Evolutionary conservation across 2,888 invertebrate species (phyloP).

Genomic region (Chydorus sphaericus): DNA sequence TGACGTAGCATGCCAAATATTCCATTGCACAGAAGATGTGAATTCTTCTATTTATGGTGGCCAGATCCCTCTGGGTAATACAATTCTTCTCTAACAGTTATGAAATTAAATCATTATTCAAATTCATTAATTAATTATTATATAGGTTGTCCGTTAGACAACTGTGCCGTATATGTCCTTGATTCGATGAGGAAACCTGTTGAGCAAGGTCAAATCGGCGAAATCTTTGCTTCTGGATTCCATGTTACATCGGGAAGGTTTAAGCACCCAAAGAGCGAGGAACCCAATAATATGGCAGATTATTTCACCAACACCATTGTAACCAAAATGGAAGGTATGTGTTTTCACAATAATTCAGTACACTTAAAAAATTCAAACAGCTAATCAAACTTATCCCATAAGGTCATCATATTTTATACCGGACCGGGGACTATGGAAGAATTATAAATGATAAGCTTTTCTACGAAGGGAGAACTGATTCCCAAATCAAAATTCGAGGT

Average conservation of each 20-base stretch:
- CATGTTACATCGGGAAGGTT: constrained; percentile 72
- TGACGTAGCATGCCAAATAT: constrained; percentile 64
- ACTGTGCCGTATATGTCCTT: constrained; percentile 63
- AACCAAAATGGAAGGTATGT: neutral
- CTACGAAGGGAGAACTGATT: constrained; percentile 63
- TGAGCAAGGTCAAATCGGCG: constrained; percentile 56
- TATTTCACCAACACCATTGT: neutral
- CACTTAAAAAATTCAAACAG: neutral
- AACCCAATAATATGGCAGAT: neutral
- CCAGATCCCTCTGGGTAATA: constrained; percentile 64
- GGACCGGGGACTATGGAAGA: constrained; percentile 73
- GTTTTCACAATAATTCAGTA: too few relatives aligned
- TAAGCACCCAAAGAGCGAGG: too few relatives aligned
- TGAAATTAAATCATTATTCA: too few relatives aligned
- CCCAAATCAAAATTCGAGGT: constrained; percentile 72
- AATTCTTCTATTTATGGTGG: constrained; percentile 33
- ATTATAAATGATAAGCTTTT: constrained; percentile 48
- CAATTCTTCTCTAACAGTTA: constrained; percentile 22
- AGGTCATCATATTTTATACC: constrained; percentile 41
- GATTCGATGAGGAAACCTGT: constrained; percentile 53
- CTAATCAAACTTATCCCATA: too few relatives aligned
- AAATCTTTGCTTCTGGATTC: constrained; percentile 63
- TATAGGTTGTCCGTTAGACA: constrained; percentile 38
- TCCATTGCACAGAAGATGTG: constrained; percentile 35
- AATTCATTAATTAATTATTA: neutral